Conservation (phyloP, 2,888 invertebrate genomes). For the Philaethria dido region DNA sequence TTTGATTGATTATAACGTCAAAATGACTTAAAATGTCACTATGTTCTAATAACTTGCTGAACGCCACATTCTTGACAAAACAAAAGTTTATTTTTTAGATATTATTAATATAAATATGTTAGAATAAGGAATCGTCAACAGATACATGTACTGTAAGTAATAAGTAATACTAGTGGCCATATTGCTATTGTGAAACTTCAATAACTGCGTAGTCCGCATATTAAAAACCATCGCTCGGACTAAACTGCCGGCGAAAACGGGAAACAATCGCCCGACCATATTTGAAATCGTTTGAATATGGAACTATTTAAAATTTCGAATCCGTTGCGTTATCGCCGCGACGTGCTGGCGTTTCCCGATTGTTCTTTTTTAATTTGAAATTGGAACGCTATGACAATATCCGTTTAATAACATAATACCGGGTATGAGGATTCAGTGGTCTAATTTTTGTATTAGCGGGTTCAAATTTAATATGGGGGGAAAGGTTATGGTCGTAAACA, state of each 20-base stretch:
- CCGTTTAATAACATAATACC: constrained; percentile 40
- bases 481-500: background rate
- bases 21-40: constrained; percentile 10
- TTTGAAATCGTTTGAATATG: constrained; percentile 80
- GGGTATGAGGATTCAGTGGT: background rate
- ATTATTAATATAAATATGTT: constrained; percentile 18
- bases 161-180: constrained; percentile 62
- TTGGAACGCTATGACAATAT: constrained; percentile 49
- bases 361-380: constrained; percentile 65
- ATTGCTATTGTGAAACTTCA: constrained; percentile 78
- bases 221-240: constrained; percentile 69
- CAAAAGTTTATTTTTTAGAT: background rate
- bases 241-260: constrained; percentile 79
- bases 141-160: constrained; percentile 42
- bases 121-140: constrained; percentile 41
- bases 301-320: constrained; percentile 84
- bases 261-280: constrained; percentile 80
- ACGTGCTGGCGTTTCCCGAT: constrained; percentile 80
- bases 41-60: background rate
- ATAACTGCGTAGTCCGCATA: constrained; percentile 80
- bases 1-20: constrained; percentile 7
- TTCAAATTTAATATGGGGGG: background rate
- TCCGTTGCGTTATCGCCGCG: constrained; percentile 81
- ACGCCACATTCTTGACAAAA: background rate
- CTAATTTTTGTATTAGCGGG: background rate